Percentiles rank a stretch among this genome's conserved stretches.
Conservation (phyloP, 1,140 invertebrate species). For the Triops longicaudatus region DNA sequence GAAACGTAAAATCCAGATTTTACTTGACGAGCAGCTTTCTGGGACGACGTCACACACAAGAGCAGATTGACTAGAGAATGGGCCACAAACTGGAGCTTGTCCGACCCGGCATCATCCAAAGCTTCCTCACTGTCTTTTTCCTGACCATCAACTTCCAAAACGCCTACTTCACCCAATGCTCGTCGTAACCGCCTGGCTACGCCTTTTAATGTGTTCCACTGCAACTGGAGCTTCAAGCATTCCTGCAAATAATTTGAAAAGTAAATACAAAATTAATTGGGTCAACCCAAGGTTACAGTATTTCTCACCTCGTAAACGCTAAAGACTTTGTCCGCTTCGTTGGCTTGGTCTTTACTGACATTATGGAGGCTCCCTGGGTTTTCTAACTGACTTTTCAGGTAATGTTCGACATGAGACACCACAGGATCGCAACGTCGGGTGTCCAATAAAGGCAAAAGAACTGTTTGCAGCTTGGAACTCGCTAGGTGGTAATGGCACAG, state of each 20-base stretch:
- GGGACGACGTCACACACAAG: conserved; percentile 39
- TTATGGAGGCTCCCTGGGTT: conserved; percentile 40
- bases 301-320: conserved; percentile 61
- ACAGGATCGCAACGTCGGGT: conserved; percentile 43
- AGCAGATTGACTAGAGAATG: conserved; percentile 72
- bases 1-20: too few species aligned
- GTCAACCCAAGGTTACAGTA: background rate
- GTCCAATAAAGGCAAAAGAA: conserved; percentile 62
- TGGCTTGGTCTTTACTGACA: conserved; percentile 41
- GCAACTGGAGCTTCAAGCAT: conserved; percentile 67
- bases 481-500: conserved; percentile 75
- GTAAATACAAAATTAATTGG: conserved; percentile 15
- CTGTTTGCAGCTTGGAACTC: conserved; percentile 64
- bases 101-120: conserved; percentile 49
- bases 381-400: conserved; percentile 42
- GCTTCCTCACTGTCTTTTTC: conserved; percentile 28
- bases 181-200: conserved; percentile 60
- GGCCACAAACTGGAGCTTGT: conserved; percentile 67
- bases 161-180: conserved; percentile 36
- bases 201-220: conserved; percentile 63
- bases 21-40: background rate
- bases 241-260: conserved; percentile 44
- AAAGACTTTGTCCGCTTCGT: conserved; percentile 58
- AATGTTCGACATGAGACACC: conserved; percentile 66
- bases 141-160: conserved; percentile 29